Evolutionary conservation across 2,797 vertebrate genomes (phyloP).

Genomic region (Cyprinella venusta): DNA sequence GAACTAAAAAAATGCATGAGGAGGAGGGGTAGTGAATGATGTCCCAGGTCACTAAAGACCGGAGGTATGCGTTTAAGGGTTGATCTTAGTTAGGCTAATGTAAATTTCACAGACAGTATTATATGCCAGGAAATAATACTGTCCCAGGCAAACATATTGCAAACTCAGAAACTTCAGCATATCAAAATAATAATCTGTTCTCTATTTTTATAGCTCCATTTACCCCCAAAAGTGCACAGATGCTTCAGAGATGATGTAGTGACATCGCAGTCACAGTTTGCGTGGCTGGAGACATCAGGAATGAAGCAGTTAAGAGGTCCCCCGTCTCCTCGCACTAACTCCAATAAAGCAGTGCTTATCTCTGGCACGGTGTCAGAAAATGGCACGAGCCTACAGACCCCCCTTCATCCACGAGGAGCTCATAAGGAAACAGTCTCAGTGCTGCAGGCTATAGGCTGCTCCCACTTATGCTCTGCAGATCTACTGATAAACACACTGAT

Average conservation of each 20-base stretch:
- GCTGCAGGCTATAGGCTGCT: conserved; percentile 33
- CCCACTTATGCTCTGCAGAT: background rate
- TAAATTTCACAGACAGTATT: background rate
- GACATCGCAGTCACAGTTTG: conserved; percentile 42
- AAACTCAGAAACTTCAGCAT: conserved; percentile 29
- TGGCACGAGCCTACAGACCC: conserved; percentile 29
- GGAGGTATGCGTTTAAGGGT: too few species aligned
- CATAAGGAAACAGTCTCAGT: conserved; percentile 14
- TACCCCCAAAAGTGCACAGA: conserved; percentile 37
- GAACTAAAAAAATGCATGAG: too few species aligned
- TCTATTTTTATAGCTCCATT: conserved; percentile 46
- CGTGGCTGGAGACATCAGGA: conserved; percentile 25
- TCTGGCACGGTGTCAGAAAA: conserved; percentile 27
- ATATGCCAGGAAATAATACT: background rate
- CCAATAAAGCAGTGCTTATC: conserved; percentile 22
- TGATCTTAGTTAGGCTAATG: background rate
- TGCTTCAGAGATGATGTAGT: conserved; percentile 55
- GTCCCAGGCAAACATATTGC: conserved; percentile 10
- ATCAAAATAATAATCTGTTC: conserved; percentile 40
- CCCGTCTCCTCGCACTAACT: background rate
- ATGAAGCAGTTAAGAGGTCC: conserved; percentile 29
- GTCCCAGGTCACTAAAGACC: too few species aligned
- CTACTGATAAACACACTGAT: background rate
- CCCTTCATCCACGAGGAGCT: background rate
- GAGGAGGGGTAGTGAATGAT: too few species aligned